These are phyloP conservation scores for Neosalanx taihuensis DNA, from an alignment of 2,797 vertebrate species.

Conservation along the genomic window DNA sequence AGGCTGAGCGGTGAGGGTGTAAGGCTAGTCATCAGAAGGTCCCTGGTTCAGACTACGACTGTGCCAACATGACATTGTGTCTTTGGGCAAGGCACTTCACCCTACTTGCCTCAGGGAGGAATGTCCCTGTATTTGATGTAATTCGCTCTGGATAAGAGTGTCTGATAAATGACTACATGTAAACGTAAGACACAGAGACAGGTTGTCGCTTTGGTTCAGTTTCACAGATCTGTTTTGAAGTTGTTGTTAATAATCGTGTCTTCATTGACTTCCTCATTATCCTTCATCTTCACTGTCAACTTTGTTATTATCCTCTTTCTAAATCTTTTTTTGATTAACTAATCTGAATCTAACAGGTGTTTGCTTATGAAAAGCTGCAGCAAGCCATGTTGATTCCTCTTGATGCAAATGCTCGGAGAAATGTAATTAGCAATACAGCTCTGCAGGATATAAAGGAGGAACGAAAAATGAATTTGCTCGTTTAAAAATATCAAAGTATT, in stretches of 20 bases:
- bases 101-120: too few relatives aligned
- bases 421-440: not conserved
- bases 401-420: not conserved
- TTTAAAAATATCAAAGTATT: not conserved
- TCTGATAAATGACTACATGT: too few relatives aligned
- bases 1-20: too few relatives aligned
- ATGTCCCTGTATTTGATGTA: too few relatives aligned
- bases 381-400: not conserved
- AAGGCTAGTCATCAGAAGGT: too few relatives aligned
- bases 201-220: too few relatives aligned
- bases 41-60: too few relatives aligned
- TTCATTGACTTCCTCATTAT: not conserved
- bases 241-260: not conserved
- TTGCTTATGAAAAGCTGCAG: not conserved
- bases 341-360: not conserved
- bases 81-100: too few relatives aligned
- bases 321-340: not conserved
- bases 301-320: not conserved
- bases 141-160: too few relatives aligned
- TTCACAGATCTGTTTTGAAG: not conserved
- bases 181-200: too few relatives aligned
- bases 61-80: too few relatives aligned
- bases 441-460: not conserved
- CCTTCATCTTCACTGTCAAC: not conserved
- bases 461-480: not conserved